Evolutionary conservation across 2,888 invertebrate species (phyloP).

Genomic region (Microchrysa polita): DNA sequence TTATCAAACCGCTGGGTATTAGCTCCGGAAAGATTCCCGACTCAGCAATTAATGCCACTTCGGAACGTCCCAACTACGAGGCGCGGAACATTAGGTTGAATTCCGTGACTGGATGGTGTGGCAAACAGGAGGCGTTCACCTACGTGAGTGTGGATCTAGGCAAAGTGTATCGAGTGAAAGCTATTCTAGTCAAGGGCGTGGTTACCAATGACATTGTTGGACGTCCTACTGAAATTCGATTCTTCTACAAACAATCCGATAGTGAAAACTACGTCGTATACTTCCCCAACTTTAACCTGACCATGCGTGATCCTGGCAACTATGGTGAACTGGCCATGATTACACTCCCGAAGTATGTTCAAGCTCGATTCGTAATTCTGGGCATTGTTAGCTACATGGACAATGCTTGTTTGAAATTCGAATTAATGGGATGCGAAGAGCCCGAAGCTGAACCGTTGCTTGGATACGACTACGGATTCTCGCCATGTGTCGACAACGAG

Average conservation of each 20-base stretch:
- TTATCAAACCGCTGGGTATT: conserved; percentile 89
- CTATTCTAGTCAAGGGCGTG: conserved; percentile 92
- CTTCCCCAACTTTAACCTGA: conserved; percentile 94
- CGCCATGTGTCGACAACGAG: conserved; percentile 94
- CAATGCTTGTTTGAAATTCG: conserved; percentile 95
- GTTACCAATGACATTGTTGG: conserved; percentile 96
- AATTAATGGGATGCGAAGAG: conserved; percentile 95
- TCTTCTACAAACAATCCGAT: conserved; percentile 96
- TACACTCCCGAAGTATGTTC: conserved; percentile 90
- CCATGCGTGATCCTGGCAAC: conserved; percentile 95
- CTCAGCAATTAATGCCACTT: conserved; percentile 94
- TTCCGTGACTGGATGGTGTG: conserved; percentile 96
- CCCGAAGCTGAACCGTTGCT: conserved; percentile 82
- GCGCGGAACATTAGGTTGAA: conserved; percentile 88
- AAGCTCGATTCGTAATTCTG: conserved; percentile 92
- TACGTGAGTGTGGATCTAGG: conserved; percentile 96
- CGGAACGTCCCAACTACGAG: conserved; percentile 92
- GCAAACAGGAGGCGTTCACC: conserved; percentile 96
- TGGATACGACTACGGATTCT: conserved; percentile 92
- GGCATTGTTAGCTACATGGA: conserved; percentile 97
- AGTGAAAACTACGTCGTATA: conserved; percentile 95
- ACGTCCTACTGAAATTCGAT: conserved; percentile 93
- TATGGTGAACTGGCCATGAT: conserved; percentile 97
- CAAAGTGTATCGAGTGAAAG: conserved; percentile 90
- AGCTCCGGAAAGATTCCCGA: conserved; percentile 93